Percentiles rank a stretch among this genome's conserved stretches.
Evolutionary conservation across 2,888 invertebrate genomes (phyloP).

Genomic region (Argynnis bischoffii): DNA sequence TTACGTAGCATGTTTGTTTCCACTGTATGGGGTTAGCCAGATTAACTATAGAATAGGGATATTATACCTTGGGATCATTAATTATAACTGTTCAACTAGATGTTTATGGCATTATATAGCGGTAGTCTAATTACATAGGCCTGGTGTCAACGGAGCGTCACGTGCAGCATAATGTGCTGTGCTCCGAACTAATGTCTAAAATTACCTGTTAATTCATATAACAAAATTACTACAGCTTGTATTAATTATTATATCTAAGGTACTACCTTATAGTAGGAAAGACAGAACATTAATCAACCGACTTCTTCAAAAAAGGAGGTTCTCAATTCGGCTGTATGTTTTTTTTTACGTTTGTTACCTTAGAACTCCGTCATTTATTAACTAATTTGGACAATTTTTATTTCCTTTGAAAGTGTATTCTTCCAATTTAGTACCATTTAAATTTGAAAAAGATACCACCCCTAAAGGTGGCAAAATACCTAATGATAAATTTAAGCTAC

Average conservation of each 20-base stretch:
- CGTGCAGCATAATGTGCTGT: slow-evolving; percentile 9
- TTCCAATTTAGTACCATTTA: too few relatives aligned
- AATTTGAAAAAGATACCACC: too few relatives aligned
- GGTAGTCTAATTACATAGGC: not conserved
- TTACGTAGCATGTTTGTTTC: not conserved
- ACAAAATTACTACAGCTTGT: not conserved
- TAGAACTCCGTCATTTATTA: too few relatives aligned
- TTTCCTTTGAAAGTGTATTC: too few relatives aligned
- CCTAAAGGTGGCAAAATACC: too few relatives aligned
- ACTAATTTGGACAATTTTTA: too few relatives aligned
- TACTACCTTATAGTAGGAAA: not conserved
- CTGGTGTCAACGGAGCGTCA: slow-evolving; percentile 3
- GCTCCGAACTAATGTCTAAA: not conserved
- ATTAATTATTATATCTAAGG: too few relatives aligned
- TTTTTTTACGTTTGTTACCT: too few relatives aligned
- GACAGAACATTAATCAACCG: too few relatives aligned
- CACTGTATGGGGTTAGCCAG: not conserved
- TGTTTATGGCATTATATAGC: slow-evolving; percentile 5
- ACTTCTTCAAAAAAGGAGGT: too few relatives aligned
- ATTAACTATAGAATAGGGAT: slow-evolving; percentile 3
- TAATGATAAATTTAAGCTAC: too few relatives aligned
- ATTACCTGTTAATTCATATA: not conserved
- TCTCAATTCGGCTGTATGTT: too few relatives aligned
- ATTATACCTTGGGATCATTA: slow-evolving; percentile 6
- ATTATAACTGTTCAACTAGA: slow-evolving; percentile 8